Percentiles rank a stretch among this genome's conserved stretches.
Conservation (phyloP, 2,888 invertebrate species). For the Aproaerema taeniolella region DNA sequence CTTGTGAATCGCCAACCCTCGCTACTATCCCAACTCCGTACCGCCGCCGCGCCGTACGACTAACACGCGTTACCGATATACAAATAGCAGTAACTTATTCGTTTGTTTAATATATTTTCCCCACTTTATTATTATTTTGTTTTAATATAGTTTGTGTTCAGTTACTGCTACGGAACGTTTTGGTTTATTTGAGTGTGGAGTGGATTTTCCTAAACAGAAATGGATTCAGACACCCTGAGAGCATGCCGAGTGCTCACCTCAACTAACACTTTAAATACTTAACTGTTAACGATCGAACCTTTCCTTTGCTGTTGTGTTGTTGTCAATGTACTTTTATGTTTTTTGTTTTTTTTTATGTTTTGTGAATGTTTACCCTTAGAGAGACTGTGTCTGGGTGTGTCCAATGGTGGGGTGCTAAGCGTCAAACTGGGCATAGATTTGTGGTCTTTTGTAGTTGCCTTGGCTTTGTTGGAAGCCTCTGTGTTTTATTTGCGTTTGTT, state of each 20-base stretch:
- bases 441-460: slow-evolving; percentile 52
- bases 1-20: slow-evolving; percentile 73
- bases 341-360: slow-evolving; percentile 42
- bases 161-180: slow-evolving; percentile 65
- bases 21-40: slow-evolving; percentile 57
- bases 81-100: slow-evolving; percentile 56
- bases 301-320: slow-evolving; percentile 70
- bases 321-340: slow-evolving; percentile 50
- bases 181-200: slow-evolving; percentile 69
- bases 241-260: slow-evolving; percentile 63
- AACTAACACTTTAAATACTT: slow-evolving; percentile 48
- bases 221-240: slow-evolving; percentile 30
- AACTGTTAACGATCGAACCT: slow-evolving; percentile 49
- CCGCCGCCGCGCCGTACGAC: slow-evolving; percentile 41
- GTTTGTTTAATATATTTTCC: slow-evolving; percentile 46
- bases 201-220: slow-evolving; percentile 60
- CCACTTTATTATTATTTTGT: slow-evolving; percentile 27
- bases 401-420: slow-evolving; percentile 56
- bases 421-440: slow-evolving; percentile 53
- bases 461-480: slow-evolving; percentile 63
- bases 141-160: slow-evolving; percentile 49
- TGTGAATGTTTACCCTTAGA: slow-evolving; percentile 65
- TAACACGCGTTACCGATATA: slow-evolving; percentile 57
- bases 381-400: slow-evolving; percentile 53
- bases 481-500: slow-evolving; percentile 69